Evolutionary conservation across 2,888 invertebrate species (phyloP).

Genomic region (Thyatira batis): DNA sequence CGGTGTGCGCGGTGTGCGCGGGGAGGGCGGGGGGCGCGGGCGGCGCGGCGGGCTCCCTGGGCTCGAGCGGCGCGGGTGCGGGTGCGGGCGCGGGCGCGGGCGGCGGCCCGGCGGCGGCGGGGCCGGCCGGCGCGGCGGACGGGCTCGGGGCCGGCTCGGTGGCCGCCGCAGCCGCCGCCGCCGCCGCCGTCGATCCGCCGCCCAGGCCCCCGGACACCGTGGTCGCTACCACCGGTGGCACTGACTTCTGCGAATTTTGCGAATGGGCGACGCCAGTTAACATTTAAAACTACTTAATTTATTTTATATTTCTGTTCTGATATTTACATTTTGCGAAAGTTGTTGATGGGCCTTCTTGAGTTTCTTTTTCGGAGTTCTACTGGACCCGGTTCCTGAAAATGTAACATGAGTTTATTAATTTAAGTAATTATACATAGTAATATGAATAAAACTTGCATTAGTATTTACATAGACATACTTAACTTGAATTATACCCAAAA

Average conservation of each 20-base stretch:
- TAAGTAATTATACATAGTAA: conserved; percentile 13
- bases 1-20: conserved; percentile 13
- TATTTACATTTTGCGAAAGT: conserved; percentile 72
- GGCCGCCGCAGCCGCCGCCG: conserved; percentile 42
- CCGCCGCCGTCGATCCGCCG: conserved; percentile 21
- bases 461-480: background rate
- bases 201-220: conserved; percentile 18
- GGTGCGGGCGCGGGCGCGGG: conserved; percentile 41
- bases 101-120: conserved; percentile 15
- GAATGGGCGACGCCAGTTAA: background rate
- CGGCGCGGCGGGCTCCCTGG: conserved; percentile 37
- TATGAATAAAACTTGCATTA: conserved; percentile 22
- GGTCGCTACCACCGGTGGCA: conserved; percentile 31
- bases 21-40: conserved; percentile 42
- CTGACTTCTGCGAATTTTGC: conserved; percentile 43
- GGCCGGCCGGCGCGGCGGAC: conserved; percentile 22
- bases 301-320: conserved; percentile 1
- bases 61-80: conserved; percentile 19
- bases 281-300: background rate
- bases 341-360: conserved; percentile 64
- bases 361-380: conserved; percentile 74
- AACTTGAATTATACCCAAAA: background rate
- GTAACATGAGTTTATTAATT: conserved; percentile 8
- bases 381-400: conserved; percentile 60
- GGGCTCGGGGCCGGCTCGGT: conserved; percentile 30